Percentiles rank a stretch among this genome's conserved stretches.
phyloP scores from a whole-genome alignment of 2,113 vertebrate genomes.

The Rhagologus leucostigma region DNA sequence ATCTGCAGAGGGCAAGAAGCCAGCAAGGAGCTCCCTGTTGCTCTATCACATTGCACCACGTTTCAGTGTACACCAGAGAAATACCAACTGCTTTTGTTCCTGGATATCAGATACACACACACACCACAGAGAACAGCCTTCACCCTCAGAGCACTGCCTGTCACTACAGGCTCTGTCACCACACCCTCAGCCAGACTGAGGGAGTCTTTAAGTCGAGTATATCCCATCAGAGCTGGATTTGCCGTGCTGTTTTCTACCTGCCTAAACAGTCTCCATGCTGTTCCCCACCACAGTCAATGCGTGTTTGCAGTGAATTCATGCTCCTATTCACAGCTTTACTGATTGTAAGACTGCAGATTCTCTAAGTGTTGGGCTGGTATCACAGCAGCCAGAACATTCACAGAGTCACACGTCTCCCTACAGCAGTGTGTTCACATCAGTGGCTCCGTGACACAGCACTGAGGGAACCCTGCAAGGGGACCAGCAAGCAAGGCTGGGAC shows the following conservation, averaged over 20 bases:
- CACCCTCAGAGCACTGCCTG: background rate
- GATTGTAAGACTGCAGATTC: background rate
- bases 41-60: background rate
- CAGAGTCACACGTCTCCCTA: background rate
- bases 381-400: background rate
- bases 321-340: background rate
- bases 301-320: background rate
- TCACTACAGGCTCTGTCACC: background rate
- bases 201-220: fast-evolving
- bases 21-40: conserved; percentile 23
- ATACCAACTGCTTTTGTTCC: background rate
- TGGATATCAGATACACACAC: background rate
- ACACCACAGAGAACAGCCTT: background rate
- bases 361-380: background rate
- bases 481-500: background rate
- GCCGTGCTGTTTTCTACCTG: background rate
- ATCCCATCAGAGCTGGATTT: fast-evolving
- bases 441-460: background rate
- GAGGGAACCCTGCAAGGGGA: background rate
- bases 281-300: background rate
- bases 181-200: background rate
- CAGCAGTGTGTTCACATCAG: background rate
- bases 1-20: conserved; percentile 3
- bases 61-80: background rate
- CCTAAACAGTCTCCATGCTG: background rate